Evolutionary conservation across 2,888 invertebrate genomes (phyloP).

Genomic region (Hofmannophila pseudospretella): DNA sequence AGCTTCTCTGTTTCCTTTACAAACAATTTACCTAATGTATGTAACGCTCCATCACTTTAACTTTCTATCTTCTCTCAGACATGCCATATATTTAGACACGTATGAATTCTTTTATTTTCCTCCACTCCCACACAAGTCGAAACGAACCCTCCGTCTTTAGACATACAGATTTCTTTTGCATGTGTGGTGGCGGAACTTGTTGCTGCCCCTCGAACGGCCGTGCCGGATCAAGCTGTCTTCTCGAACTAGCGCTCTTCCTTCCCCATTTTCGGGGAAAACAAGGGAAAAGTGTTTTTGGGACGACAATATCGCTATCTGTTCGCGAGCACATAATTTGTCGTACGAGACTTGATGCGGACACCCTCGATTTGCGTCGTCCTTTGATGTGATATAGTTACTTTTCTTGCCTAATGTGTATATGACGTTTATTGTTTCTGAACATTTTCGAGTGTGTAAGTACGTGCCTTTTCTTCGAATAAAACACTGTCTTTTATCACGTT

Average conservation of each 20-base stretch:
- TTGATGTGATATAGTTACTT: slow-evolving; percentile 28
- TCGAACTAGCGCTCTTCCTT: slow-evolving; percentile 58
- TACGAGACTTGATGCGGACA: slow-evolving; percentile 47
- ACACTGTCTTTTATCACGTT: slow-evolving; percentile 12
- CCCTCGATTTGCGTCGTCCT: slow-evolving; percentile 34
- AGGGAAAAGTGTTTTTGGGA: slow-evolving; percentile 62
- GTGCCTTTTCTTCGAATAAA: slow-evolving; percentile 11
- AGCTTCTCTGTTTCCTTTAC: slow-evolving; percentile 31
- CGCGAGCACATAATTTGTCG: slow-evolving; percentile 62
- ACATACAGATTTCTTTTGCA: slow-evolving; percentile 43
- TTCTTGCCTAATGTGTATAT: slow-evolving; percentile 22
- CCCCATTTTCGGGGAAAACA: slow-evolving; percentile 58
- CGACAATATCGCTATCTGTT: slow-evolving; percentile 63
- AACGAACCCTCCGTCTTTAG: slow-evolving; percentile 35
- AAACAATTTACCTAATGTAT: slow-evolving; percentile 45
- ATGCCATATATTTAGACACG: slow-evolving; percentile 40
- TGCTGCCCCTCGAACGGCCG: slow-evolving; percentile 58
- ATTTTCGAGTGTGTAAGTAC: slow-evolving; percentile 11
- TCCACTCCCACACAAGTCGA: slow-evolving; percentile 25
- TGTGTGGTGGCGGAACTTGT: slow-evolving; percentile 51
- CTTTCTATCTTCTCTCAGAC: slow-evolving; percentile 45
- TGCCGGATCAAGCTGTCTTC: slow-evolving; percentile 70
- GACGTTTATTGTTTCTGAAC: slow-evolving; percentile 25
- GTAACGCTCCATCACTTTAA: slow-evolving; percentile 57
- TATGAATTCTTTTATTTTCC: slow-evolving; percentile 47